A percentile compares a stretch with the other conserved stretches of the same genome.
phyloP scores from a whole-genome alignment of 2,797 vertebrate species.

The Sebastes itinus region DNA sequence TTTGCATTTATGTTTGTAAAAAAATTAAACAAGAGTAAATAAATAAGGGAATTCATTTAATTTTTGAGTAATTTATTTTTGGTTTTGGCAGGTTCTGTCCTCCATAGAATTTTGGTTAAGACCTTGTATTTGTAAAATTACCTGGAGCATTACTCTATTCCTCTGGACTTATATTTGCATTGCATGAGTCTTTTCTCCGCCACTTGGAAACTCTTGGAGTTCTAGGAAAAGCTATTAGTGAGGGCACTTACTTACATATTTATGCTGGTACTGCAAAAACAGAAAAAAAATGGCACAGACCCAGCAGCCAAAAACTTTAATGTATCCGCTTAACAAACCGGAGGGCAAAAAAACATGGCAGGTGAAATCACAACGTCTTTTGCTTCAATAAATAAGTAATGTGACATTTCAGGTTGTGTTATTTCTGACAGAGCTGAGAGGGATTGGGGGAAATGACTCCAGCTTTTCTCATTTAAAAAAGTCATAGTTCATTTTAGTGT shows the following conservation, averaged over 20 bases:
- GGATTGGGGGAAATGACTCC: not conserved
- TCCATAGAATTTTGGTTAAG: not conserved
- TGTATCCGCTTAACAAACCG: constrained; percentile 16
- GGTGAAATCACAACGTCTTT: constrained; percentile 29
- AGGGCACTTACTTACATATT: constrained; percentile 32
- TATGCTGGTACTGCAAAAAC: constrained; percentile 25
- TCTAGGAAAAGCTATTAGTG: constrained; percentile 43
- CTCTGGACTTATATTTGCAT: constrained; percentile 19
- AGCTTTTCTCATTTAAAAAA: not conserved
- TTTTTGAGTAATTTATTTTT: no score
- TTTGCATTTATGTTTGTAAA: no score
- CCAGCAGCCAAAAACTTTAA: constrained; percentile 21
- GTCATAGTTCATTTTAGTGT: not conserved
- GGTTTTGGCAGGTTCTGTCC: not conserved
- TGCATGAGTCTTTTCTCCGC: constrained; percentile 2
- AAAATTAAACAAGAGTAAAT: no score
- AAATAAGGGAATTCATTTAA: no score
- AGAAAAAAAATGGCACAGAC: not conserved
- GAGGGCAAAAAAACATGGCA: constrained; percentile 3
- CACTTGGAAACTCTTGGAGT: constrained; percentile 5
- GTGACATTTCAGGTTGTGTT: constrained; percentile 37
- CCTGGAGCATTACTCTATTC: not conserved
- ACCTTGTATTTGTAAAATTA: not conserved
- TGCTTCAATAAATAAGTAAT: constrained; percentile 48
- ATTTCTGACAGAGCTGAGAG: constrained; percentile 12